These are phyloP conservation scores for Diacarnus erythraeanus DNA, from an alignment of 37 sponge, comb jelly and placozoan genomes.

Conservation along the genomic window DNA sequence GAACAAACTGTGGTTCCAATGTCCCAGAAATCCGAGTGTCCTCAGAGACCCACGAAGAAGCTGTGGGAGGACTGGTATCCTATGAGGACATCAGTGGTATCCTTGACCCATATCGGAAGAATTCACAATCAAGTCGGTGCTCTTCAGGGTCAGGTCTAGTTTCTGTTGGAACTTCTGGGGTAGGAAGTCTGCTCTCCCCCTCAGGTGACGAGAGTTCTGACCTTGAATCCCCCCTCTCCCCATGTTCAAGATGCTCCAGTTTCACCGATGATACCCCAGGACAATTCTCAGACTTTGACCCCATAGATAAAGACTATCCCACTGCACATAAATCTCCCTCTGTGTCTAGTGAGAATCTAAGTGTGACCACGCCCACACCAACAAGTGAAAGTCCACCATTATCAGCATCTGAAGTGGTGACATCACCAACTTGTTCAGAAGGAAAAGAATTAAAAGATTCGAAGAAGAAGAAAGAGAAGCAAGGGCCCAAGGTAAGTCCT, in stretches of 20 bases:
- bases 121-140: constrained; percentile 44
- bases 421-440: background rate
- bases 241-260: constrained; percentile 53
- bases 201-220: constrained; percentile 70
- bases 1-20: background rate
- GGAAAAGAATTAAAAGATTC: constrained; percentile 10
- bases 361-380: constrained; percentile 22
- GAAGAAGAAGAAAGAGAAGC: constrained; percentile 9
- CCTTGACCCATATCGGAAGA: constrained; percentile 27
- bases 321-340: background rate
- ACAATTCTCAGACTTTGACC: constrained; percentile 19
- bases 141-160: constrained; percentile 14
- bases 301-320: constrained; percentile 22
- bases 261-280: constrained; percentile 36
- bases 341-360: background rate
- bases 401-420: background rate
- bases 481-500: background rate
- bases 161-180: constrained; percentile 39
- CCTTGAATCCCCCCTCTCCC: constrained; percentile 67
- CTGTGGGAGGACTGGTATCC: background rate
- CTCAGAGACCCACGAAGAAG: constrained; percentile 3
- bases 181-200: constrained; percentile 55
- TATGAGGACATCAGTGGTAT: background rate
- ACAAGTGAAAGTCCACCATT: background rate
- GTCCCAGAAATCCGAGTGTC: constrained; percentile 60